Base-by-base conservation (phyloP, 2,888 invertebrate species). In the Laspeyria flexula region DNA sequence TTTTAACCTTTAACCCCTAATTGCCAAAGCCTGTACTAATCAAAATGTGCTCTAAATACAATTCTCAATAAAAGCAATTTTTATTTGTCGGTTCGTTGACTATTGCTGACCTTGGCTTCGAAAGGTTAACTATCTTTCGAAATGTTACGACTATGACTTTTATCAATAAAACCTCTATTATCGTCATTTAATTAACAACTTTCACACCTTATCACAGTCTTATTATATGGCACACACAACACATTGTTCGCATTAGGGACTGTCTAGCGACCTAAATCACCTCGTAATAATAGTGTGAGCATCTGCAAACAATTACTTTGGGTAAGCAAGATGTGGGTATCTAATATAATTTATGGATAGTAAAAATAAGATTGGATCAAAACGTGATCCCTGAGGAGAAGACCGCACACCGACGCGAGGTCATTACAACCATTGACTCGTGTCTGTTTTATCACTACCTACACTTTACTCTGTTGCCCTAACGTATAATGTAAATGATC, bases 341-440 rank as follows among this genome's bases (percentile, higher is more conserved):
- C 61, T 55, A 71, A 70, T 67, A 71, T 71, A 67, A 71, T 73
- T 67, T 71, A 70, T 72, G 69, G 76, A 69, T 73, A 77, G 72
- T 78, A 78, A 78, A 78, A 68, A 73, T 76, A 71, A 75, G 78
- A 77, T 78, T 77, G 71, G 66, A 71, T 74, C 72, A 75, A 75
- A 77, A 71, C 76, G 71, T 74, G 68, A 70, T 71, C 77, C 68
- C 73, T 43, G 43, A 55, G 60, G 76, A 60, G 56, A 64, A 62
- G 63, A 70, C 58, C 65, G 56, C 64, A 62, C 62, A 70, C 58
- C 65, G 69, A 59, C 55, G 63, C 76, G 73, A 78, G 75, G 75
- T 75, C 77, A 73, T 77, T 78, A 77, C 74, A 71, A 66, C 72
- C 72, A 77, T 76, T 65, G 71, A 72, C 61, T 73, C 60, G 71